phyloP scores from a whole-genome alignment of 2,888 invertebrate genomes.

The Drosophila emarginata region DNA sequence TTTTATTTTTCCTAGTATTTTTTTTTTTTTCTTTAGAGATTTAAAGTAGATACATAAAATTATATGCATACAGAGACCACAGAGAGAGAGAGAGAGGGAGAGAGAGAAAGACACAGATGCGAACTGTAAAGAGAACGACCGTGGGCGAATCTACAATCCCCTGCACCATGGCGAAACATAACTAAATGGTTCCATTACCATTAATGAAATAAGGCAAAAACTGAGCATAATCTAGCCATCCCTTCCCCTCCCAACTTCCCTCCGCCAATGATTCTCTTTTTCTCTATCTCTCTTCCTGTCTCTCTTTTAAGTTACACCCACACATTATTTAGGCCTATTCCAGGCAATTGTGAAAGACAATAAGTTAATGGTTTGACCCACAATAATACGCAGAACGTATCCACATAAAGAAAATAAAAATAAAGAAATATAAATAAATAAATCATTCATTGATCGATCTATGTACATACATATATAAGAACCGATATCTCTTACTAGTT shows the following conservation, averaged over 20 bases:
- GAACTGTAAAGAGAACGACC: constrained; percentile 3
- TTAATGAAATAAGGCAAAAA: constrained; percentile 16
- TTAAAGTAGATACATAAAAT: constrained; percentile 16
- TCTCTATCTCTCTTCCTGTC: not conserved
- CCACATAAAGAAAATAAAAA: too few species aligned
- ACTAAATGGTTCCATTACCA: constrained; percentile 9
- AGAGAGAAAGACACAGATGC: not conserved
- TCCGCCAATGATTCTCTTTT: too few species aligned
- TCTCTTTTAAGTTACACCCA: not conserved
- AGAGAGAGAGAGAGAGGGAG: not conserved
- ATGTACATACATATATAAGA: too few species aligned
- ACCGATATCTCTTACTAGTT: too few species aligned
- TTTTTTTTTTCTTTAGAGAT: not conserved
- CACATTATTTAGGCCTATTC: not conserved
- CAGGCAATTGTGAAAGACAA: constrained; percentile 1
- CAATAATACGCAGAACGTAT: not conserved
- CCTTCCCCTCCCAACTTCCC: too few species aligned
- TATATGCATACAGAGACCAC: constrained; percentile 8
- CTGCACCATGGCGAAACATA: constrained; percentile 8
- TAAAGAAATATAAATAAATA: too few species aligned
- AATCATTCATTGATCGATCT: too few species aligned
- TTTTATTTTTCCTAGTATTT: constrained; percentile 12
- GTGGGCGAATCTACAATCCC: constrained; percentile 18
- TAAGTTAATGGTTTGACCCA: not conserved
- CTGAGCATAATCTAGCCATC: not conserved